A percentile compares a stretch with the other conserved stretches of the same genome.
phyloP scores from a whole-genome alignment of 2,888 invertebrate species.

The Emmelina monodactyla region DNA sequence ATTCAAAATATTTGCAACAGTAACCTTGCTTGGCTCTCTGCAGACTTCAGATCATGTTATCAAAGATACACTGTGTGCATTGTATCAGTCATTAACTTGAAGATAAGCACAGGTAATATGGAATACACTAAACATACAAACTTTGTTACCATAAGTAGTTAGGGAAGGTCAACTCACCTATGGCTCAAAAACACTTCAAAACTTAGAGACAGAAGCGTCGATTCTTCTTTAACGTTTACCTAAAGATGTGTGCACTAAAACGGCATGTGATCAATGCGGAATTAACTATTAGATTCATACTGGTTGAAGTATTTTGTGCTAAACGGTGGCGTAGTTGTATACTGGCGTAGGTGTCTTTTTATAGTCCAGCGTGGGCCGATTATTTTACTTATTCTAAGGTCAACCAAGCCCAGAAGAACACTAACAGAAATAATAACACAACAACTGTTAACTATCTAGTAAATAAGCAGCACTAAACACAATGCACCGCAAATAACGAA shows the following conservation, averaged over 20 bases:
- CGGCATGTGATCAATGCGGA: conserved; percentile 10
- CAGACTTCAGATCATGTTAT: too few relatives aligned
- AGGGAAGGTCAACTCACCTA: too few relatives aligned
- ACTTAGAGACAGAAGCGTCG: conserved; percentile 7
- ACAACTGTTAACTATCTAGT: conserved; percentile 16
- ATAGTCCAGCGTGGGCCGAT: conserved; percentile 53
- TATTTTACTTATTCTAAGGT: conserved; percentile 45
- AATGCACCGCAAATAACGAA: conserved; percentile 21
- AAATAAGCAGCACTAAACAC: conserved; percentile 25
- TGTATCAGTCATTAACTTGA: too few relatives aligned
- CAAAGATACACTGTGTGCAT: too few relatives aligned
- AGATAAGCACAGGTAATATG: too few relatives aligned
- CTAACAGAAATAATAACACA: conserved; percentile 25
- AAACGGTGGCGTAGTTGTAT: conserved; percentile 29
- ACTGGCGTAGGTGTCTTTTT: conserved; percentile 53
- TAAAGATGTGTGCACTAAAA: background rate
- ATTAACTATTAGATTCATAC: conserved; percentile 29
- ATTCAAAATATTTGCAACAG: too few relatives aligned
- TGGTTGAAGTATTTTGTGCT: conserved; percentile 28
- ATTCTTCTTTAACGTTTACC: conserved; percentile 1
- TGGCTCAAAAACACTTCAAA: conserved; percentile 2
- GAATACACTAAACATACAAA: too few relatives aligned
- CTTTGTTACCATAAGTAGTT: too few relatives aligned
- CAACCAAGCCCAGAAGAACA: conserved; percentile 29
- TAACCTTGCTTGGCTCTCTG: too few relatives aligned